Base-by-base conservation (phyloP, 2,797 vertebrate species). In the Poecilia gillii region DNA sequence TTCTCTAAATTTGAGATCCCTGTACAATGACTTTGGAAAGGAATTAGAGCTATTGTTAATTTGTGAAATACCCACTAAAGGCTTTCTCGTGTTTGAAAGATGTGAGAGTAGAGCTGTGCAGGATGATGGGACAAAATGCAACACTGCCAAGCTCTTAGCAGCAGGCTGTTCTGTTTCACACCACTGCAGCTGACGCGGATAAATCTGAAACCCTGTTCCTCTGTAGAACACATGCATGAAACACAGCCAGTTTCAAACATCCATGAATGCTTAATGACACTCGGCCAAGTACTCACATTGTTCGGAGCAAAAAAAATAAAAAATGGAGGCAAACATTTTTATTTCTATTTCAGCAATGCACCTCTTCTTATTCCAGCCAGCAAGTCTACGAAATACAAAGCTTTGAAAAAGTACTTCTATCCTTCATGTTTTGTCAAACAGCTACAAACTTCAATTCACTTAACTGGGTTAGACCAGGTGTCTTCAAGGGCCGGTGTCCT, bases 181-280 rank as follows among this genome's bases (percentile, higher is more conserved):
- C 74, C 53, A 71, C 85, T 83, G 76, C 84, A 90, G 87, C 84
- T 88, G 84, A 85, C 74, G 79, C 81, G 79, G 78, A 90, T 90
- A 84, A 88, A 89, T 87, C 79, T 75, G 57, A 82, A 79, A 82
- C 75, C 88, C 83, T 53, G 51, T 73, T 84, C 49, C 66, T 82
- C 79, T 85, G 80, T 85, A 55, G 73, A 68, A 81, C 79, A 73
- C 49, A 25, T 64, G 81, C 71, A 87, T 41, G 73, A 83, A 84
- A 74, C 72, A 77, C 31, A 76, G 49, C 72, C 74, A 41, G 41
- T n/a, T 51, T 84, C 72, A 78, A 78, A 86, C 75, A 76, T 64
- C 66, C 57, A 36, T 28, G 59, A 57, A 75, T 72, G 39, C 25
- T 45, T 25, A 23, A 55, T 53, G 55, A 64, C 41, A 80, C 41